These are phyloP conservation scores for Eptatretus burgeri DNA, from an alignment of 2,113 vertebrate species.

Conservation along the genomic window DNA sequence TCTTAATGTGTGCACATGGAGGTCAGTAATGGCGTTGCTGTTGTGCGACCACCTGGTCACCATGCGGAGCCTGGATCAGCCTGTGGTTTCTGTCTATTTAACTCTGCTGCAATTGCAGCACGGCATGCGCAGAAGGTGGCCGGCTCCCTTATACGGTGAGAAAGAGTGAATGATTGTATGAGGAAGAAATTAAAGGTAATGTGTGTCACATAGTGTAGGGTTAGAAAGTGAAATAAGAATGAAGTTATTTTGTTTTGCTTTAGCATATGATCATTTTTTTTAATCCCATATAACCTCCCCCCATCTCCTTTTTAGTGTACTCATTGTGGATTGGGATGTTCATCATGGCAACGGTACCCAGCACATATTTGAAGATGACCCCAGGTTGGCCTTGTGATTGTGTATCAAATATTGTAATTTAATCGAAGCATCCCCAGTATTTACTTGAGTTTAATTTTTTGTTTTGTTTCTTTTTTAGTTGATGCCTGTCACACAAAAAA, in stretches of 20 bases:
- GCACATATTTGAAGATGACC: conserved; percentile 44
- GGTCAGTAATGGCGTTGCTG: conserved; percentile 34
- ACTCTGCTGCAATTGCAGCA: conserved; percentile 36
- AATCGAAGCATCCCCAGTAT: no score
- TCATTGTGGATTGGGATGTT: conserved; percentile 60
- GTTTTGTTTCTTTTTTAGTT: no score
- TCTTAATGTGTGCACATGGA: conserved; percentile 11
- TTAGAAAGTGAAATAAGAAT: no score
- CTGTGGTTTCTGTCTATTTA: conserved; percentile 65
- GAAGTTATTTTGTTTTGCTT: no score
- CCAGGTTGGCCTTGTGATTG: conserved; percentile 20
- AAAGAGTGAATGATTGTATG: no score
- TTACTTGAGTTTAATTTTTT: no score
- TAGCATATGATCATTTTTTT: no score
- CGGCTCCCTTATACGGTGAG: conserved; percentile 16
- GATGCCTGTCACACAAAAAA: no score
- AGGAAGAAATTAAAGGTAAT: no score
- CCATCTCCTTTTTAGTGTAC: conserved; percentile 18
- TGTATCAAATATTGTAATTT: no score
- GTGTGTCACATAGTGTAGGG: no score
- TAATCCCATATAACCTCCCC: no score
- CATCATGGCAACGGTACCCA: conserved; percentile 74
- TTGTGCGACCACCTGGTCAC: conserved; percentile 40
- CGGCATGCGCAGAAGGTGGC: conserved; percentile 32
- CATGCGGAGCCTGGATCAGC: conserved; percentile 33